A percentile compares a stretch with the other conserved stretches of the same genome.
Evolutionary conservation across 2,113 vertebrate genomes (phyloP).

Genomic region (Bambusicola thoracicus): DNA sequence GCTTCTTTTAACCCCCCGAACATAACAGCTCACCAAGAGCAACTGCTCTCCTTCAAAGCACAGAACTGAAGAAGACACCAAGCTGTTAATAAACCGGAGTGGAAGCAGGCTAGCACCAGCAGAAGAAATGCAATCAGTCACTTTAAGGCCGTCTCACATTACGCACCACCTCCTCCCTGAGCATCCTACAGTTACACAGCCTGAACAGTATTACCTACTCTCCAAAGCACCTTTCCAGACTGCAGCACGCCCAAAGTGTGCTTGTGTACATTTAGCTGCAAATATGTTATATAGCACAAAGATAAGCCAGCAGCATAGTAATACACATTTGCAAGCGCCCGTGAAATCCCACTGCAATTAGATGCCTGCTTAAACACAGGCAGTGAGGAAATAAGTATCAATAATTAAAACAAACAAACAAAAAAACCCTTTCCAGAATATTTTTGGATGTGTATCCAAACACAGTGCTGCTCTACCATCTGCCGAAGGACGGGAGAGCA

Average conservation of each 20-base stretch:
- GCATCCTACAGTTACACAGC: neutral
- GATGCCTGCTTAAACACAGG: neutral
- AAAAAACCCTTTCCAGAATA: neutral
- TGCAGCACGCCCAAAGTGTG: neutral
- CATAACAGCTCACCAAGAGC: neutral
- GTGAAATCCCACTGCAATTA: neutral
- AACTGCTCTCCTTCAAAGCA: neutral
- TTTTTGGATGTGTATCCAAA: neutral
- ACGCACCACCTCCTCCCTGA: neutral
- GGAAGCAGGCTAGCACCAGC: neutral
- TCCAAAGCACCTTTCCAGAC: neutral
- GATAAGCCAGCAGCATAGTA: neutral
- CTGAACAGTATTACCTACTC: neutral
- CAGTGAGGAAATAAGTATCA: neutral
- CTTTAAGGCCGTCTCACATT: neutral
- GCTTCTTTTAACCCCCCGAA: neutral
- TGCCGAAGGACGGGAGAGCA: neutral
- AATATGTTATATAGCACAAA: neutral
- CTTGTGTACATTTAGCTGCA: neutral
- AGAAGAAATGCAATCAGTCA: neutral
- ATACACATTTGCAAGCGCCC: neutral
- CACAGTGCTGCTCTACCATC: neutral
- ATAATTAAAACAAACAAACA: neutral
- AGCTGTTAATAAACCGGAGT: neutral
- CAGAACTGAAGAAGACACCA: neutral